phyloP scores from a whole-genome alignment of 2,888 invertebrate species.

The Drosophila falleni region DNA sequence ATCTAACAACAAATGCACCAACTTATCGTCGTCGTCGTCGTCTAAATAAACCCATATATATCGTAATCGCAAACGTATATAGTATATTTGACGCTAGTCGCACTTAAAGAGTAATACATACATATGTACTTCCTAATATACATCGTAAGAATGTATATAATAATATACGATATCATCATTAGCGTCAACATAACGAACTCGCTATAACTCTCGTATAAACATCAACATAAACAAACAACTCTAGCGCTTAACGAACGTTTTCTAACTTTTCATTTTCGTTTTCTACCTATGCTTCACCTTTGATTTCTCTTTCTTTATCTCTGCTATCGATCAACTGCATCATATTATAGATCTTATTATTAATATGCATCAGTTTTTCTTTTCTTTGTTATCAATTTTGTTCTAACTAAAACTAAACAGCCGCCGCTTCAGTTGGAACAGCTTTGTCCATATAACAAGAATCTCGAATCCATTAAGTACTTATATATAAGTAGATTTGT shows the following conservation, averaged over 20 bases:
- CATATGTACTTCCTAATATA: slow-evolving; percentile 22
- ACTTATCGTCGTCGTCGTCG: slow-evolving; percentile 59
- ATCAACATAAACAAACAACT: slow-evolving; percentile 79
- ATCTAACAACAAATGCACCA: slow-evolving; percentile 80
- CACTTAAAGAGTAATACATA: slow-evolving; percentile 39
- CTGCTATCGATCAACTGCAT: slow-evolving; percentile 9
- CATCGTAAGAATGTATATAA: slow-evolving; percentile 28
- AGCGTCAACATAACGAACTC: slow-evolving; percentile 77
- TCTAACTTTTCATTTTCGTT: neutral
- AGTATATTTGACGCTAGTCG: slow-evolving; percentile 49
- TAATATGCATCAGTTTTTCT: slow-evolving; percentile 31
- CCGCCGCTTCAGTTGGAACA: slow-evolving; percentile 46
- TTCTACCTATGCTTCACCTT: neutral
- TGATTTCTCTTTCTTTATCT: slow-evolving; percentile 5
- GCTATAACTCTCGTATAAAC: slow-evolving; percentile 77
- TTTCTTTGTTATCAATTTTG: slow-evolving; percentile 62
- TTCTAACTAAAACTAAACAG: slow-evolving; percentile 79
- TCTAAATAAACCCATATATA: slow-evolving; percentile 27
- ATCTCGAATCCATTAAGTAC: slow-evolving; percentile 23
- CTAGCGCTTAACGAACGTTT: slow-evolving; percentile 72
- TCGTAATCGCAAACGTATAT: slow-evolving; percentile 34
- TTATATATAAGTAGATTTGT: slow-evolving; percentile 6
- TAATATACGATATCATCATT: slow-evolving; percentile 57
- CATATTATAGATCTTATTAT: slow-evolving; percentile 38
- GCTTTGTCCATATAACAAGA: slow-evolving; percentile 22